Percentiles rank a stretch among this genome's conserved stretches.
These are phyloP conservation scores for Athripsodes cinereus DNA, from an alignment of 2,888 invertebrate species.

Conservation along the genomic window DNA sequence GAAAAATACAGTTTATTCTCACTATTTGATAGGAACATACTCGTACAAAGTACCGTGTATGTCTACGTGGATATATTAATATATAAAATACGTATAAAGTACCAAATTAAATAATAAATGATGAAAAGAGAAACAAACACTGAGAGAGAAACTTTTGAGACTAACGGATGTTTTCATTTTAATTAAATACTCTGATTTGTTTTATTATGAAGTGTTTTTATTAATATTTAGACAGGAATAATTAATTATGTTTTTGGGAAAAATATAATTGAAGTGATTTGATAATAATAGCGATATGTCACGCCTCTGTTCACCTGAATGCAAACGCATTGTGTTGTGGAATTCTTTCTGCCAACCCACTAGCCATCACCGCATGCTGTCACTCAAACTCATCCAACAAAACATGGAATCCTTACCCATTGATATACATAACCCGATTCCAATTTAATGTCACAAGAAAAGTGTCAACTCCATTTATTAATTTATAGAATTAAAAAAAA, in stretches of 20 bases:
- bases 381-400: slow-evolving; percentile 20
- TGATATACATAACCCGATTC: background rate
- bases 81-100: too few species aligned
- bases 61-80: too few species aligned
- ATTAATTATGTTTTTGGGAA: background rate
- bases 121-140: too few species aligned
- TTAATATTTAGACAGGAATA: background rate
- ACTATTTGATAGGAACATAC: too few species aligned
- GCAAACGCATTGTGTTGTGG: slow-evolving; percentile 3
- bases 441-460: background rate
- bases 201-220: background rate
- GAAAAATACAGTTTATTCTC: too few species aligned
- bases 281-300: background rate
- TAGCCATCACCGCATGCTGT: slow-evolving; percentile 15
- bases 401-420: background rate
- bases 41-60: too few species aligned
- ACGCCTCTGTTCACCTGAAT: slow-evolving; percentile 1
- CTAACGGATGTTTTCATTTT: background rate
- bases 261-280: background rate
- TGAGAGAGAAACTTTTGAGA: too few species aligned
- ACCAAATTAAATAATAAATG: too few species aligned
- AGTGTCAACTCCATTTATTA: background rate
- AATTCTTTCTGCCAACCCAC: slow-evolving; percentile 3
- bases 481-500: too few species aligned
- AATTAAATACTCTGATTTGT: too few species aligned